Conservation (phyloP, 2,797 vertebrate genomes). For the Pangasius djambal region DNA sequence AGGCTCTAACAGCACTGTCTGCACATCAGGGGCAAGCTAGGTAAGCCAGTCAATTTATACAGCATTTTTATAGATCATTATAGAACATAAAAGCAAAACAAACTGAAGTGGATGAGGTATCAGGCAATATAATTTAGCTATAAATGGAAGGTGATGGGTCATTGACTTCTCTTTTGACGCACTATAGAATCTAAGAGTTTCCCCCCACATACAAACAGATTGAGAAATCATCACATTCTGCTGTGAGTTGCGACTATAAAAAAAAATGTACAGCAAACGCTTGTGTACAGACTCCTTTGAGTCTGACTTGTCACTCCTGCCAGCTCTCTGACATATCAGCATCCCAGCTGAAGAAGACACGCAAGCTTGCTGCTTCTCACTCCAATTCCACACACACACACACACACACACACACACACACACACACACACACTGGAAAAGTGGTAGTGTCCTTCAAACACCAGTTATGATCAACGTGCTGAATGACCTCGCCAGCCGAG, state of each 20-base stretch:
- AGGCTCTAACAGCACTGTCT: background rate
- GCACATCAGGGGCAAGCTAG: background rate
- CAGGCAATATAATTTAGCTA: conserved; percentile 25
- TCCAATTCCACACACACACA: conserved; percentile 32
- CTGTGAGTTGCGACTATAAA: conserved; percentile 42
- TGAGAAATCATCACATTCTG: conserved; percentile 43
- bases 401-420: background rate
- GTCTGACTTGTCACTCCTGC: conserved; percentile 56
- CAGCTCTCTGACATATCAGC: conserved; percentile 54
- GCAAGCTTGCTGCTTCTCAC: conserved; percentile 24
- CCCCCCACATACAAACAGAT: background rate
- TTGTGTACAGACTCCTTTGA: conserved; percentile 53
- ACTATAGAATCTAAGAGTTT: conserved; percentile 6
- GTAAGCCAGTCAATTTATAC: background rate
- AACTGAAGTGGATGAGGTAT: background rate
- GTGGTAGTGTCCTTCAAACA: conserved; percentile 52
- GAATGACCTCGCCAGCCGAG: conserved; percentile 48
- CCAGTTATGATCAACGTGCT: conserved; percentile 48
- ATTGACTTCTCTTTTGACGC: conserved; percentile 40
- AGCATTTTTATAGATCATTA: background rate
- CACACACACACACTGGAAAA: conserved; percentile 11
- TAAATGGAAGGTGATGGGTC: conserved; percentile 37
- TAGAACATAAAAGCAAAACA: conserved; percentile 10
- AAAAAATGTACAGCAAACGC: conserved; percentile 42
- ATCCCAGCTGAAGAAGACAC: conserved; percentile 27